phyloP scores from a whole-genome alignment of 1,140 invertebrate species.

The Hycleus phaleratus region DNA sequence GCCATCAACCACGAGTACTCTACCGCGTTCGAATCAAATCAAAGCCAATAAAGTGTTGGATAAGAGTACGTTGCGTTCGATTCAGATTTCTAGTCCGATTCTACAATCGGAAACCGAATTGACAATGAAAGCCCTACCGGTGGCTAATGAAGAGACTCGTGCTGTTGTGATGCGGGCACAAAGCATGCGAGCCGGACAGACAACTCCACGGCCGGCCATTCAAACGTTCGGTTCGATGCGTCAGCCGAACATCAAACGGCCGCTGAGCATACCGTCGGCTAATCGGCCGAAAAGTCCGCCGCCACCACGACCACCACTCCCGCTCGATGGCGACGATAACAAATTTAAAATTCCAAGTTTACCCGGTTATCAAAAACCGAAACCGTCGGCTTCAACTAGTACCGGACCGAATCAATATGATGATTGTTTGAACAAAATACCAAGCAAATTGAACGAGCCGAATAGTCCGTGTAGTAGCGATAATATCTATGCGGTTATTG shows the following conservation, averaged over 20 bases:
- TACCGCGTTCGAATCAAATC: conserved; percentile 49
- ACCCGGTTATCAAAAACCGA: conserved; percentile 47
- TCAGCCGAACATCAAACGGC: conserved; percentile 53
- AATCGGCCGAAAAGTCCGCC: conserved; percentile 55
- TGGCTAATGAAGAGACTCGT: conserved; percentile 42
- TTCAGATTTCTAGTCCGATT: conserved; percentile 77
- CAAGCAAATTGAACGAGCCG: conserved; percentile 50
- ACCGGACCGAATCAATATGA: conserved; percentile 55
- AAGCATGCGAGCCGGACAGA: conserved; percentile 60
- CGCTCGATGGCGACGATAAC: conserved; percentile 28
- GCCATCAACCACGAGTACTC: conserved; percentile 42
- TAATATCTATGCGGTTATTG: conserved; percentile 81
- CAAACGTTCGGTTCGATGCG: conserved; percentile 75
- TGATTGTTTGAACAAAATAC: conserved; percentile 63
- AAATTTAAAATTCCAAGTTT: conserved; percentile 43
- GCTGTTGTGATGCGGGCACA: conserved; percentile 62
- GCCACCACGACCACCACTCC: conserved; percentile 52
- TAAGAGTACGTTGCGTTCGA: conserved; percentile 58
- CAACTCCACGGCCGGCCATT: conserved; percentile 51
- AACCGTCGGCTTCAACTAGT: conserved; percentile 35
- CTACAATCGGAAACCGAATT: conserved; percentile 58
- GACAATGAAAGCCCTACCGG: conserved; percentile 48
- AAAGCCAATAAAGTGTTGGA: conserved; percentile 59
- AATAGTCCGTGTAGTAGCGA: conserved; percentile 50
- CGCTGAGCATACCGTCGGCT: conserved; percentile 57